Base-by-base conservation (phyloP, 64 coral and sea anemone genomes). In the Actinia equina region DNA sequence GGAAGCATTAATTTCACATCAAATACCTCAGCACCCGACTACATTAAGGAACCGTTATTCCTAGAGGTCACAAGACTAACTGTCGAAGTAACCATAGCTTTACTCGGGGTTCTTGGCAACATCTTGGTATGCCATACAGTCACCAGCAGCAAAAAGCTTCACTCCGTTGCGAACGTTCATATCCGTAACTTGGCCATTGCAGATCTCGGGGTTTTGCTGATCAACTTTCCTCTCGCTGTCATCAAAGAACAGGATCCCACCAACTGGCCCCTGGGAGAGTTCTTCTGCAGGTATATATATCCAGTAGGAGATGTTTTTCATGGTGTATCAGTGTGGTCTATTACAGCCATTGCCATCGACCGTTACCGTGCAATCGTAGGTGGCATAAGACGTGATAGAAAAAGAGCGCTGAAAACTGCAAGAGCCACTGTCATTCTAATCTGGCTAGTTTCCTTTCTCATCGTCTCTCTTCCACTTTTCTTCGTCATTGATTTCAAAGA, bases 271-370 rank as follows among this genome's bases (percentile, higher is more conserved):
- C 86, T 95, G 41, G 94, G 94, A 64, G 88, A 90, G 58, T 77
- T 17, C 9, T 59, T 90, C 44, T 95, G 94, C 59, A 90, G 86
- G 26, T 92, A 87, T 10, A 43, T 95, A 12, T 86, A 87, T 20
- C 94, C 94, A 2, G 49, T 93, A 23, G 59, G 49, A 30, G 94
- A 95, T 52, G 77, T 95, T 12, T 95, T 95, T 52, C 80, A 82
- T 12, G 94, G 94, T 44, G 88, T 92, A 20, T 92, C 90, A 13
- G 88, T 95, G 6, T 95, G 94, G 94, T 92, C 91, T 15, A 95
- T 95, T 22, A 90, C 88, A 7, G 69, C 88, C 7, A 92, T 95
- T 55, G 94, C 90, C 19, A 64, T 95, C 30, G 94, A 95, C 43
- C 87, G 94, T 30, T 92, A 89, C 60, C 80, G 91, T 13, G 86